phyloP scores from a whole-genome alignment of 2,888 invertebrate species.

The Psylliodes chrysocephalus region DNA sequence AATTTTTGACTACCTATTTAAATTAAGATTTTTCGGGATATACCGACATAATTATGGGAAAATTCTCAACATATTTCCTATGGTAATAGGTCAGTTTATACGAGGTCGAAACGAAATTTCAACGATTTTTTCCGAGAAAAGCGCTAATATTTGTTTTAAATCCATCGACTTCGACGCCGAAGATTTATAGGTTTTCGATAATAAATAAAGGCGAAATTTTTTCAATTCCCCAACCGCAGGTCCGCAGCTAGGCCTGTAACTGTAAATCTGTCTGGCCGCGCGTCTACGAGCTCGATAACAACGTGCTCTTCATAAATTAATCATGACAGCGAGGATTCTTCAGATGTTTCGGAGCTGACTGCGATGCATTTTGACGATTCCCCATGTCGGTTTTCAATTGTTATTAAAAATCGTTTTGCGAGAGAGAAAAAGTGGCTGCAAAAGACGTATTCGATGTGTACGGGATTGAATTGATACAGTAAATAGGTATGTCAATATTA shows the following conservation, averaged over 20 bases:
- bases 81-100: not conserved
- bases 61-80: not conserved
- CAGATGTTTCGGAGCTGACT: conserved; percentile 40
- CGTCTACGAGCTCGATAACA: conserved; percentile 53
- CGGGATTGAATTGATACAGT: too few species aligned
- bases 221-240: conserved; percentile 45
- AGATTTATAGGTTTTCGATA: conserved; percentile 25
- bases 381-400: conserved; percentile 30
- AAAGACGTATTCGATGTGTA: too few species aligned
- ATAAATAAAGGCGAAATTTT: conserved; percentile 48
- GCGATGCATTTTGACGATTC: conserved; percentile 30
- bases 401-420: conserved; percentile 28
- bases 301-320: conserved; percentile 55
- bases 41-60: too few species aligned
- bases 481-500: too few species aligned
- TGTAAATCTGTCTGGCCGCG: conserved; percentile 57
- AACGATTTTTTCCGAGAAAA: not conserved
- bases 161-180: not conserved
- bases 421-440: too few species aligned
- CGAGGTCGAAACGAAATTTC: not conserved
- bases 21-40: too few species aligned
- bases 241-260: conserved; percentile 42
- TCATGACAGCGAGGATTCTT: conserved; percentile 49
- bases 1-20: too few species aligned
- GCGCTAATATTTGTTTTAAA: not conserved